These are phyloP conservation scores for Tragulus kanchil DNA, from an alignment of 2,113 vertebrate genomes.

Conservation along the genomic window DNA sequence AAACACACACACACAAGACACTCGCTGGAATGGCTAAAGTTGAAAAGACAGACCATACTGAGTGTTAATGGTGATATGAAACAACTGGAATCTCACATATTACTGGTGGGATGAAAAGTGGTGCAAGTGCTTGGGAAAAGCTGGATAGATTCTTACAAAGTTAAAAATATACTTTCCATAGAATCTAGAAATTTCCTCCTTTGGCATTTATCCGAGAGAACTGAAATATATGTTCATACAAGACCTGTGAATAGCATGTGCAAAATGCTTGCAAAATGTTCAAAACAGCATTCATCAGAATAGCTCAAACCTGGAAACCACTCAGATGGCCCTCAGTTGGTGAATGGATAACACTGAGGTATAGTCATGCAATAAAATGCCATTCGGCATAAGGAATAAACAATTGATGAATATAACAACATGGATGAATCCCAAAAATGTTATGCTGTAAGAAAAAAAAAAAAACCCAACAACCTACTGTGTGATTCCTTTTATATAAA, in stretches of 20 bases:
- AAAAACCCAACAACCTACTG: neutral
- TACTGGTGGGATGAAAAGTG: neutral
- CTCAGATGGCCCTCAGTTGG: neutral
- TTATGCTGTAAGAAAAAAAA: neutral
- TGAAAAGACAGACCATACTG: neutral
- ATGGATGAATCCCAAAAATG: neutral
- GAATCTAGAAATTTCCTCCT: neutral
- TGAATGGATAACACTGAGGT: neutral
- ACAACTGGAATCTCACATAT: neutral
- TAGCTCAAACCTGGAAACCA: neutral
- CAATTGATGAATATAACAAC: neutral
- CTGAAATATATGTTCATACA: neutral
- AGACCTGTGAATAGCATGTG: neutral
- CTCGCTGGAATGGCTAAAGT: neutral
- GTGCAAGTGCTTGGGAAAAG: neutral
- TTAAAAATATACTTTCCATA: neutral
- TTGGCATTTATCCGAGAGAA: slow-evolving; percentile 3
- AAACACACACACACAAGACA: neutral
- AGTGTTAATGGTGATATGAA: neutral
- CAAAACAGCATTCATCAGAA: neutral
- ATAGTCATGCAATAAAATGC: neutral
- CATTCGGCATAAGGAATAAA: neutral
- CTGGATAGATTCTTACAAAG: neutral
- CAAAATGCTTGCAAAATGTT: neutral
- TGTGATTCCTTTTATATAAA: neutral